Conservation (phyloP, 2,888 invertebrate species). For the Euphydryas editha region DNA sequence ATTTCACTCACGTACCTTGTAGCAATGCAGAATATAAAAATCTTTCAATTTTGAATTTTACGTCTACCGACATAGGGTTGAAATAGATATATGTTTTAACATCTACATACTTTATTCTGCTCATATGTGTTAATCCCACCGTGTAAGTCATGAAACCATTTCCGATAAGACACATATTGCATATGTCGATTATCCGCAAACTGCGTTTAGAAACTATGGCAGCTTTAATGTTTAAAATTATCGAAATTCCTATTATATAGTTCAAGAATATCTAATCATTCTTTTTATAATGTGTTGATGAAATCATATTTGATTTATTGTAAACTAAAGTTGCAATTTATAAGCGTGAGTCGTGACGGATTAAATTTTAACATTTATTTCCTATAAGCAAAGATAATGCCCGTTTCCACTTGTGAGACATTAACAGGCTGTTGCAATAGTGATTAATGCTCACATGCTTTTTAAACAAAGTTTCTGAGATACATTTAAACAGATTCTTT, state of each 20-base stretch:
- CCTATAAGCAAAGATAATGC: too few species aligned
- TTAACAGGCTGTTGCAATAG: too few species aligned
- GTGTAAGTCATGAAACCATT: constrained; percentile 14
- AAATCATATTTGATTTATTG: too few species aligned
- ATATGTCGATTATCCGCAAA: constrained; percentile 8
- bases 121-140: constrained; percentile 15
- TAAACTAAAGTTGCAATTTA: too few species aligned
- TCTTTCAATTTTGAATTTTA: constrained; percentile 7
- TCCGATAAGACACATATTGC: constrained; percentile 14
- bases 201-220: not conserved
- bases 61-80: not conserved
- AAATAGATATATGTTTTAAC: not conserved
- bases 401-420: too few species aligned
- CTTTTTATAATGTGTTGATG: too few species aligned
- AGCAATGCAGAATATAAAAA: constrained; percentile 20
- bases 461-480: too few species aligned
- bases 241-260: not conserved
- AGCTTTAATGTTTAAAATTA: not conserved
- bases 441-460: too few species aligned
- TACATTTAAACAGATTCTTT: too few species aligned
- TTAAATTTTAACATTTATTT: too few species aligned
- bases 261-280: too few species aligned
- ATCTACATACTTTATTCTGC: constrained; percentile 17
- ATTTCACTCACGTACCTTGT: constrained; percentile 24
- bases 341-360: too few species aligned